Conservation (phyloP, 2,113 vertebrate species). For the Saimiri boliviensis region DNA sequence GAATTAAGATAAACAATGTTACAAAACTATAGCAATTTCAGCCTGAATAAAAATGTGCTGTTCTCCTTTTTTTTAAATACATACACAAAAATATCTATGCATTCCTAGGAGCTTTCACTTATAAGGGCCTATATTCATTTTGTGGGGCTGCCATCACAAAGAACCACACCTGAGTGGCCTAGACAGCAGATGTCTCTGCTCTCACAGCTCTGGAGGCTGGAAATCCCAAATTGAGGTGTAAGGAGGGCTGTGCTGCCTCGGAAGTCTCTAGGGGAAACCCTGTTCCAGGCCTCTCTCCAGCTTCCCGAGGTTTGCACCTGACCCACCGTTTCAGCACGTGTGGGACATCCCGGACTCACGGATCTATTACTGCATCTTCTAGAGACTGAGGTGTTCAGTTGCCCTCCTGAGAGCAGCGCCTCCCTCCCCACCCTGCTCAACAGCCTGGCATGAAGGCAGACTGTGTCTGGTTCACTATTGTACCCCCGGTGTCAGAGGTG, state of each 20-base stretch:
- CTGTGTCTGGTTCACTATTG: fast-evolving
- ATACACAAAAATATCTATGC: background rate
- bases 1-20: background rate
- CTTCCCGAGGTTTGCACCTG: background rate
- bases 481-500: fast-evolving
- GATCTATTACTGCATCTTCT: background rate
- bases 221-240: background rate
- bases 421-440: background rate
- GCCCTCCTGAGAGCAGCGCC: background rate
- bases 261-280: fast-evolving
- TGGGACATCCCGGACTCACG: fast-evolving
- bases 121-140: fast-evolving
- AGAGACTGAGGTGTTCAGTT: background rate
- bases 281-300: background rate
- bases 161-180: background rate
- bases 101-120: background rate
- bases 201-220: background rate
- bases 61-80: background rate
- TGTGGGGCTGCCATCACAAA: background rate
- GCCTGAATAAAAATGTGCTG: background rate
- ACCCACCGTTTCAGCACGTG: fast-evolving
- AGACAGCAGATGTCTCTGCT: background rate
- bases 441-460: too few species aligned
- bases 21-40: background rate
- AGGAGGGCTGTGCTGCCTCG: fast-evolving